Evolutionary conservation across 2,888 invertebrate genomes (phyloP).

Genomic region (Apoda limacodes): DNA sequence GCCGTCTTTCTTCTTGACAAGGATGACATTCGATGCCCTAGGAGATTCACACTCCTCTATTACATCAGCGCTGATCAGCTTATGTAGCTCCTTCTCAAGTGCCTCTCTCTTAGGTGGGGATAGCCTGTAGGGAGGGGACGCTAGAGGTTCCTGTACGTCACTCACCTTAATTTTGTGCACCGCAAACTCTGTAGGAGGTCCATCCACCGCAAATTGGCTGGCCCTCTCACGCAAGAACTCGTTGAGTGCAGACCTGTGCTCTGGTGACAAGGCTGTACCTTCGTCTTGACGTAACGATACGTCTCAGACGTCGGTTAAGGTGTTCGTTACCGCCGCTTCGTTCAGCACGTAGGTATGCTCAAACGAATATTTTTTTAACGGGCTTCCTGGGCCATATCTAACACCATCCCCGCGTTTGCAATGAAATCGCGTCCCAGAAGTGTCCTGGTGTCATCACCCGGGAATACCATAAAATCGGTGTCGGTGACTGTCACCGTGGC

Average conservation of each 20-base stretch:
- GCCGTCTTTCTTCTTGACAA: slow-evolving; percentile 24
- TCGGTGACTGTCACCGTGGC: neutral
- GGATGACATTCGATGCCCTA: slow-evolving; percentile 25
- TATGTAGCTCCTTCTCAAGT: slow-evolving; percentile 23
- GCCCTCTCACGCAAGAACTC: slow-evolving; percentile 2
- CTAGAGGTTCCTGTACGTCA: slow-evolving; percentile 25
- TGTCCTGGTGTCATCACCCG: slow-evolving; percentile 7
- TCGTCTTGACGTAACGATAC: slow-evolving; percentile 9
- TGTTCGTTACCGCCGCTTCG: too few relatives aligned
- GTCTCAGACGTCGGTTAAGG: slow-evolving; percentile 1
- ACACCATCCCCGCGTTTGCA: neutral
- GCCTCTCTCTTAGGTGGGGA: slow-evolving; percentile 22
- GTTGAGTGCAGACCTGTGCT: slow-evolving; percentile 6
- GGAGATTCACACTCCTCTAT: slow-evolving; percentile 22
- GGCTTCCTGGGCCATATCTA: slow-evolving; percentile 1
- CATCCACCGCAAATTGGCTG: slow-evolving; percentile 5
- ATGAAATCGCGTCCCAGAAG: slow-evolving; percentile 5
- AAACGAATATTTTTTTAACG: too few relatives aligned
- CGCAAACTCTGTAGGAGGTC: slow-evolving; percentile 16
- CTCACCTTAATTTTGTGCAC: slow-evolving; percentile 25
- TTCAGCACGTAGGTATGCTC: too few relatives aligned
- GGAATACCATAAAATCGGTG: slow-evolving; percentile 6
- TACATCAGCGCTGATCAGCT: slow-evolving; percentile 23
- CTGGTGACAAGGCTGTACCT: slow-evolving; percentile 4
- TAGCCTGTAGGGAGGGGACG: slow-evolving; percentile 29